A percentile compares a stretch with the other conserved stretches of the same genome.
These are phyloP conservation scores for Rhinoraja longicauda DNA, from an alignment of 2,797 vertebrate species.

Conservation along the genomic window DNA sequence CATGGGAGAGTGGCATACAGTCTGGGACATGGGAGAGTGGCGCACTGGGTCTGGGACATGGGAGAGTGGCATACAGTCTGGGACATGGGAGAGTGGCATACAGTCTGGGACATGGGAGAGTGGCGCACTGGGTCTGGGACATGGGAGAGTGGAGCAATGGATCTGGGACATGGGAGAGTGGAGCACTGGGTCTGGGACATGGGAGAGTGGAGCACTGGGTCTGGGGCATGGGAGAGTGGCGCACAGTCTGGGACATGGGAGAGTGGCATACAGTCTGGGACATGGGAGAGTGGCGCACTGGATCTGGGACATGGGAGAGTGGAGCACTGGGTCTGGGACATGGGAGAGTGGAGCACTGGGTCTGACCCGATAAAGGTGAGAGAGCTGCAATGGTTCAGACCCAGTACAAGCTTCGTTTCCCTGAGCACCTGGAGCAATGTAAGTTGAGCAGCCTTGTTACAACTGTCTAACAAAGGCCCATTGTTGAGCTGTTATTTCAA, in stretches of 20 bases:
- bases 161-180: not conserved
- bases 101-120: too few relatives aligned
- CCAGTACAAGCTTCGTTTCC: not conserved
- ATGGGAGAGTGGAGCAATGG: not conserved
- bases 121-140: not conserved
- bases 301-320: not conserved
- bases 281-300: too few relatives aligned
- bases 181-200: too few relatives aligned
- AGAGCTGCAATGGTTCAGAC: not conserved
- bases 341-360: not conserved
- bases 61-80: not conserved
- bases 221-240: too few relatives aligned
- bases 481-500: not conserved
- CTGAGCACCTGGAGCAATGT: not conserved
- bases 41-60: not conserved
- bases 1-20: too few relatives aligned
- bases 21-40: not conserved
- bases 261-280: too few relatives aligned
- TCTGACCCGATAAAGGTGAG: not conserved
- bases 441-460: not conserved
- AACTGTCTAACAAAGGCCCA: not conserved
- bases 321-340: not conserved
- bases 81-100: not conserved
- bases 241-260: too few relatives aligned
- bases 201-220: too few relatives aligned